Base-by-base conservation (phyloP, 2,797 vertebrate species). In the Helicolenus hilgendorfi region DNA sequence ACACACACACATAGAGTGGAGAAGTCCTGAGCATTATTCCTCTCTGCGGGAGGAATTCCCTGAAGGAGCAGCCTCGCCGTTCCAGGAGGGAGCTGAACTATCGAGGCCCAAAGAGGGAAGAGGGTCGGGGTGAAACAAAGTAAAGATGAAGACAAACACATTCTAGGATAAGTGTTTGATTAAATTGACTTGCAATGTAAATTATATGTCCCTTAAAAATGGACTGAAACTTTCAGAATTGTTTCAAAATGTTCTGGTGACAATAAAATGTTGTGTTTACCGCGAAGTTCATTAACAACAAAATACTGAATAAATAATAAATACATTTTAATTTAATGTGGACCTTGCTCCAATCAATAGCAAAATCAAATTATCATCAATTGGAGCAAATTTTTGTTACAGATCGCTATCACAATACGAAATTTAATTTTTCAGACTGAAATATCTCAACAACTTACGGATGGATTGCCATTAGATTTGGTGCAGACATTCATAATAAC, bases 31-130 rank as follows among this genome's bases (percentile, higher is more conserved):
- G 92, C 92, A 95, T 95, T 96, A 94, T 96, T 96, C 89, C 78
- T 95, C 96, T 91, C 96, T 83, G 95, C 74, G 60, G 96, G 97
- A 95, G 93, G 92, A 96, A 96, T 96, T 97, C 95, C 95, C 91
- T 81, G 81, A 96, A 94, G 87, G 85, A 92, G 72, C 81, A 41
- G 79, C 72, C 83, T 71, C 83, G 77, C 33, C 60, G 18, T 89
- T 90, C 78, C 77, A 59, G 63, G 83, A 85, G 88, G 72, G 75
- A 91, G 70, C 74, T 24, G 69, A 79, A 79, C 89, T 80, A 45
- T 71, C 0, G 83, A 92, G 89, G 89, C 77, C 85, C 82, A 55
- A 27, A 81, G 69, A 74, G 72, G 85, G 83, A 81, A 79, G 53
- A 84, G 62, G 73, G 77, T 77, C 63, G 45, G 38, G n/a, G 72